Evolutionary conservation across 2,797 vertebrate genomes (phyloP).

Genomic region (Phataginus tetradactyla): DNA sequence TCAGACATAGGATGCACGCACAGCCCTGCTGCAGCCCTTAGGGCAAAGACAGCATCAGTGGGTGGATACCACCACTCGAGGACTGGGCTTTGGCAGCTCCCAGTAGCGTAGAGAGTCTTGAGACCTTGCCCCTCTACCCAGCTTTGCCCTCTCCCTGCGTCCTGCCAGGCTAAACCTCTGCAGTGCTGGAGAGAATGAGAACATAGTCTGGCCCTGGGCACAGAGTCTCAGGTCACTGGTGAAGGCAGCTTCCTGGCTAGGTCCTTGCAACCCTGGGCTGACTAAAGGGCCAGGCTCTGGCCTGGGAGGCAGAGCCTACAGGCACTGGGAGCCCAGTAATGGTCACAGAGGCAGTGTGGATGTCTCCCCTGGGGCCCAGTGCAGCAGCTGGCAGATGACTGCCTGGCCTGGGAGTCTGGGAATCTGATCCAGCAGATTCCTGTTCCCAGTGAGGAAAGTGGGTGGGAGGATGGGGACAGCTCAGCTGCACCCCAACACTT

Average conservation of each 20-base stretch:
- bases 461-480: background rate
- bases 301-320: background rate
- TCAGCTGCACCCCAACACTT: background rate
- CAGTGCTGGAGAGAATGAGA: background rate
- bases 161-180: background rate
- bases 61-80: background rate
- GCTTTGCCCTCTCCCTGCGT: background rate
- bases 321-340: background rate
- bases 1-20: background rate
- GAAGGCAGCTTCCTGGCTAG: background rate
- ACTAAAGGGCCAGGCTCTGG: background rate
- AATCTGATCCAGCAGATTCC: slow-evolving; percentile 73
- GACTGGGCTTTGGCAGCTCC: background rate
- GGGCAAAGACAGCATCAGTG: background rate
- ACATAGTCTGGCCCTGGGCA: background rate
- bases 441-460: background rate
- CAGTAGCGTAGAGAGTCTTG: background rate
- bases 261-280: background rate
- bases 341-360: background rate
- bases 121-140: background rate
- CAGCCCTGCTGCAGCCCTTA: background rate
- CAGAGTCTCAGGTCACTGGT: background rate
- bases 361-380: slow-evolving; percentile 65
- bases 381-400: slow-evolving; percentile 73
- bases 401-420: slow-evolving; percentile 65